A percentile compares a stretch with the other conserved stretches of the same genome.
phyloP scores from a whole-genome alignment of 92 coral and sea anemone species.

The Blastomussa wellsi region DNA sequence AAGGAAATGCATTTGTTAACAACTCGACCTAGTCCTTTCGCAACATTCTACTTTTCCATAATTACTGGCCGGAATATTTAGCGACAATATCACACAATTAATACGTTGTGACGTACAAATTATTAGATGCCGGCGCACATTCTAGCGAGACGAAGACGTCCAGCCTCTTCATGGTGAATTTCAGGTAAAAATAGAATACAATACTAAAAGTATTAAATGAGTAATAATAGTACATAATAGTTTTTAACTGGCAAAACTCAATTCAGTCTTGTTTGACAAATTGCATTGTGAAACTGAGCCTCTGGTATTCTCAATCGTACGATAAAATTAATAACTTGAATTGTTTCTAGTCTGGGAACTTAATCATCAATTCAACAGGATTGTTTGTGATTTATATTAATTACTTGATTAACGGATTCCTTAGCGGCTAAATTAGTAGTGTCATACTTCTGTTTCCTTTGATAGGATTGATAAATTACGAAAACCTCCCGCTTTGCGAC shows the following conservation, averaged over 20 bases:
- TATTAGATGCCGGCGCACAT: neutral
- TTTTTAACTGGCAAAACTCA: neutral
- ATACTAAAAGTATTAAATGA: neutral
- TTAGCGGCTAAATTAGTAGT: neutral
- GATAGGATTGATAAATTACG: neutral
- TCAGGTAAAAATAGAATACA: neutral
- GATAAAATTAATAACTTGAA: neutral
- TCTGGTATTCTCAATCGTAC: neutral
- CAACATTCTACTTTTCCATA: neutral
- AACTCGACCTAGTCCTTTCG: slow-evolving; percentile 1
- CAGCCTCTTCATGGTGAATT: neutral
- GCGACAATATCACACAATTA: neutral
- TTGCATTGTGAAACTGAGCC: neutral
- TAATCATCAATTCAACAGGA: neutral
- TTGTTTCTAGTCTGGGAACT: neutral
- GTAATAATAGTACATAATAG: neutral
- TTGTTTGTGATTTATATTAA: neutral
- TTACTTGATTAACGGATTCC: neutral
- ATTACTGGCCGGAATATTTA: neutral
- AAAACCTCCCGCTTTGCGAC: neutral
- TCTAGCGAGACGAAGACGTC: neutral
- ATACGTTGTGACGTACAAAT: neutral
- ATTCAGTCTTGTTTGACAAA: neutral
- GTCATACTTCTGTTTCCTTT: neutral
- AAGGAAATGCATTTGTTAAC: neutral